Percentiles rank a stretch among this genome's conserved stretches.
These are phyloP conservation scores for Discoglossus pictus DNA, from an alignment of 2,797 vertebrate genomes.

Conservation along the genomic window DNA sequence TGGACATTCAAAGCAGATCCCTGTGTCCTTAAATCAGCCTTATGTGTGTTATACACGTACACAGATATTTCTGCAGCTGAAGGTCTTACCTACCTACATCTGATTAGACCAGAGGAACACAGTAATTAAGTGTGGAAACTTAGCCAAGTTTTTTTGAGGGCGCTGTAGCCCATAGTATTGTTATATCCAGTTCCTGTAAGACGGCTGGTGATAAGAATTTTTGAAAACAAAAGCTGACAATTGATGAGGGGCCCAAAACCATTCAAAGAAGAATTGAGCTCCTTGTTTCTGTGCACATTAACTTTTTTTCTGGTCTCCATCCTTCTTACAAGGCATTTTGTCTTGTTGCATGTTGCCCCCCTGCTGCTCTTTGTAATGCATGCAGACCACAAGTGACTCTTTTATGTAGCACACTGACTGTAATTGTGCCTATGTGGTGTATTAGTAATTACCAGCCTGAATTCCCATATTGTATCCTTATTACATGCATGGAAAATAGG, in stretches of 20 bases:
- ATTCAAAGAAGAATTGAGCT: slow-evolving; percentile 74
- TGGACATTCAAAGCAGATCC: too few species aligned
- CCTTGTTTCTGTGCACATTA: slow-evolving; percentile 69
- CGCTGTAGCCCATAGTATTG: slow-evolving; percentile 81
- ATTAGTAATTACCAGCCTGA: slow-evolving; percentile 88
- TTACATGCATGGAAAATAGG: slow-evolving; percentile 78
- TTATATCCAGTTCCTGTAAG: slow-evolving; percentile 90
- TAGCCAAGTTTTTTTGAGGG: slow-evolving; percentile 81
- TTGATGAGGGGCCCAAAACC: slow-evolving; percentile 78
- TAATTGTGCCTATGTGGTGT: slow-evolving; percentile 89
- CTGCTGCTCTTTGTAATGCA: slow-evolving; percentile 73
- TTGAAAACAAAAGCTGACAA: slow-evolving; percentile 89
- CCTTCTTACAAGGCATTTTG: slow-evolving; percentile 69
- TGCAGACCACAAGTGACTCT: slow-evolving; percentile 84
- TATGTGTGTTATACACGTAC: too few species aligned
- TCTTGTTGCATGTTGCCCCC: slow-evolving; percentile 62
- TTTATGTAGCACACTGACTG: slow-evolving; percentile 90
- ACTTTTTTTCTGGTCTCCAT: slow-evolving; percentile 71
- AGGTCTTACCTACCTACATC: too few species aligned
- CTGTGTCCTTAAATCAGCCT: too few species aligned
- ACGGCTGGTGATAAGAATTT: slow-evolving; percentile 87
- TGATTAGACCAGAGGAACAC: slow-evolving; percentile 60
- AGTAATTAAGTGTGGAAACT: slow-evolving; percentile 83
- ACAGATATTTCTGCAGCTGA: too few species aligned
- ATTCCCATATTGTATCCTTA: slow-evolving; percentile 87